These are phyloP conservation scores for Drosophila testacea DNA, from an alignment of 2,888 invertebrate species.

Conservation along the genomic window DNA sequence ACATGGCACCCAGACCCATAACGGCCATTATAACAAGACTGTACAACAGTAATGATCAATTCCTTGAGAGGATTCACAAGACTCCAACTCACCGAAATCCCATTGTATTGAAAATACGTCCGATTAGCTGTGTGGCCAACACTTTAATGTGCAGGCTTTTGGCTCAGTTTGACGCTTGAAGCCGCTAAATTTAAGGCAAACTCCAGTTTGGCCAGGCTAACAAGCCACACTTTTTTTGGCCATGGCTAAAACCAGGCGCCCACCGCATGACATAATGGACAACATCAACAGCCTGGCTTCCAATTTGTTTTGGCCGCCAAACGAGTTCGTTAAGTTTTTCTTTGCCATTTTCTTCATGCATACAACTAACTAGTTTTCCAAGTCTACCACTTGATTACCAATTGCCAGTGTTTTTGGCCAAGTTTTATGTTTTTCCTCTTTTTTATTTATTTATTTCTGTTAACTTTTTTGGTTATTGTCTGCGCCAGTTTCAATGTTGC, in stretches of 20 bases:
- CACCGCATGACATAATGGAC: conserved; percentile 55
- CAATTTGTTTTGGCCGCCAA: conserved; percentile 54
- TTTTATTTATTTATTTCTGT: conserved; percentile 10
- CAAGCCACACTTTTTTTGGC: conserved; percentile 31
- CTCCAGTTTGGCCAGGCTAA: conserved; percentile 46
- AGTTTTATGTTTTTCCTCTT: conserved; percentile 32
- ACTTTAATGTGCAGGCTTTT: conserved; percentile 54
- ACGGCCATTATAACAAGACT: conserved; percentile 83
- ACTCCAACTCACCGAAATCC: conserved; percentile 62
- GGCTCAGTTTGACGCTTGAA: conserved; percentile 30
- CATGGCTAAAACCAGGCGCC: conserved; percentile 31
- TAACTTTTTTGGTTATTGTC: conserved; percentile 6
- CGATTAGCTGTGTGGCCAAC: conserved; percentile 55
- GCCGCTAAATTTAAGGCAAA: conserved; percentile 30
- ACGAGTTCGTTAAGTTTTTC: conserved; percentile 65
- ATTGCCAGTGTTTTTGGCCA: conserved; percentile 26
- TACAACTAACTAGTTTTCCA: conserved; percentile 64
- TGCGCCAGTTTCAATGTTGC: conserved; percentile 54
- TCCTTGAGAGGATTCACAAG: conserved; percentile 25
- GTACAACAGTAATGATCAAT: neutral
- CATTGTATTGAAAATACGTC: conserved; percentile 60
- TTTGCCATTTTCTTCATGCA: conserved; percentile 48
- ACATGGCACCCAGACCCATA: conserved; percentile 85
- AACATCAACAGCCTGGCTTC: conserved; percentile 29
- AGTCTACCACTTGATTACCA: conserved; percentile 35